Evolutionary conservation across 2,888 invertebrate species (phyloP), one percentile per base, ranked within the genome.

Genomic region (Rhagophthalmus giganteus): DNA sequence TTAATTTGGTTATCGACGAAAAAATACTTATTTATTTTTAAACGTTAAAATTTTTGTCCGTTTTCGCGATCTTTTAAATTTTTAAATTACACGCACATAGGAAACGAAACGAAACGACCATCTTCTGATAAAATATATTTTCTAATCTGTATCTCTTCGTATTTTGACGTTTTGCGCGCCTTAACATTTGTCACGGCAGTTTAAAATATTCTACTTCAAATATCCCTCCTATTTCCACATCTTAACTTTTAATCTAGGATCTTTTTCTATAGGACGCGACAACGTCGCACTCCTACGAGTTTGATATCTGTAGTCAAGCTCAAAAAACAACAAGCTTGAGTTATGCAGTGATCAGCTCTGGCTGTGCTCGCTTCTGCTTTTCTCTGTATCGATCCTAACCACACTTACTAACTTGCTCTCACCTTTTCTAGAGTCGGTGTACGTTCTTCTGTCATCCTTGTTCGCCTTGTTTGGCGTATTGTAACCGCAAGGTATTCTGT

Each of bases 321-420:
- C 61, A 63, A 66, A 65, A 65, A 66, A 63, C 65, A 65, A 64
- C 67, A 63, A 64, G 64, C 64, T 58, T 64, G 67, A 67, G 67
- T 67, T 67, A 66, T 66, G 65, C 66, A 66, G 64, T 65, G 67
- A 66, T 67, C 66, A 66, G 62, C 62, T 62, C 59, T 59, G 60
- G 60, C 63, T 57, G 59, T 63, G 62, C 63, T 62, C 61, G 64
- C 65, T 65, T 65, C 64, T 66, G 65, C 64, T 64, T 65, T 63
- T 60, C 63, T 64, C 61, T 60, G 61, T 65, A 66, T 66, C 64
- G 66, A 66, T 66, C 65, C 59, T 50, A 55, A 56, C 60, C 57
- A 60, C 59, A 60, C 61, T 62, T 62, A 55, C 57, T 39, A 51
- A 52, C 52, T 54, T 55, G 47, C 54, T 46, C 58, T 44, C 55